phyloP scores from a whole-genome alignment of 2,113 vertebrate species.

The Lepisosteus oculatus region DNA sequence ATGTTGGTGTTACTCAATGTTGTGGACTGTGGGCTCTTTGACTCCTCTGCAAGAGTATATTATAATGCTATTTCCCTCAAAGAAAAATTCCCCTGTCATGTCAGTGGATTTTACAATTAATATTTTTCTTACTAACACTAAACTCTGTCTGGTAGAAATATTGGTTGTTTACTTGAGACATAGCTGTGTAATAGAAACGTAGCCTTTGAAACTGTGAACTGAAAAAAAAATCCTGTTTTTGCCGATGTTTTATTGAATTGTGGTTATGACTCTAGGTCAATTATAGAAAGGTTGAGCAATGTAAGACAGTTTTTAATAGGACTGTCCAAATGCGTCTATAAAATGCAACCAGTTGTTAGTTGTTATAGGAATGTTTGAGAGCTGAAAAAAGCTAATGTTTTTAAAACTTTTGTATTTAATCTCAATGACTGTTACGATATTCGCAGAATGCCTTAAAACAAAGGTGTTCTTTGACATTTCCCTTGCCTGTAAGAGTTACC shows the following conservation, averaged over 20 bases:
- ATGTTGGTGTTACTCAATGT: neutral
- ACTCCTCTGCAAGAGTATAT: neutral
- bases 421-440: conserved; percentile 63
- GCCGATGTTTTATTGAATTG: neutral
- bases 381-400: conserved; percentile 1
- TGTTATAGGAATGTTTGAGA: too few species aligned
- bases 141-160: conserved; percentile 12
- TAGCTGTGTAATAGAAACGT: conserved; percentile 9
- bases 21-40: neutral
- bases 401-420: conserved; percentile 49
- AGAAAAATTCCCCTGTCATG: neutral
- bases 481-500: conserved; percentile 31
- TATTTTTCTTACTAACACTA: neutral
- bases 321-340: too few species aligned
- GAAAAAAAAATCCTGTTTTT: neutral
- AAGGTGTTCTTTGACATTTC: conserved; percentile 27
- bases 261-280: too few species aligned
- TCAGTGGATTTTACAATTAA: neutral
- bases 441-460: conserved; percentile 30
- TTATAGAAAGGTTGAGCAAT: too few species aligned
- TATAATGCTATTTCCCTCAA: neutral
- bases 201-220: conserved; percentile 17
- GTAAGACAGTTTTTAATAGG: too few species aligned
- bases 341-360: too few species aligned
- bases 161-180: conserved; percentile 15